Evolutionary conservation across 2,113 vertebrate genomes (phyloP), one percentile per base, ranked within the genome.

Genomic region (Melanostigma gelatinosum): DNA sequence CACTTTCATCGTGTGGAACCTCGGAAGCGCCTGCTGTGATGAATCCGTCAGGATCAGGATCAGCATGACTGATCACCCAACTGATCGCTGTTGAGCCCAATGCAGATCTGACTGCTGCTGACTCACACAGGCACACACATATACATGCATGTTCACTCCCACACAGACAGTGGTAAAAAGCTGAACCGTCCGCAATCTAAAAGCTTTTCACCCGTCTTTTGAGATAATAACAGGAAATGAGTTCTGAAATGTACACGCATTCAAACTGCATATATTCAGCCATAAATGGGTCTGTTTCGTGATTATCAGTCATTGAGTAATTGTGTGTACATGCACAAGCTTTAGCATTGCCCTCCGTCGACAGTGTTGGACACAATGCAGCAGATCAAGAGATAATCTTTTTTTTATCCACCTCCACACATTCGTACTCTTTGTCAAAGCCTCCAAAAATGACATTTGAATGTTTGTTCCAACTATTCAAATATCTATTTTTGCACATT

Each of bases 51-150:
- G 76, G 78, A n/a, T n/a, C n/a, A n/a, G n/a, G n/a, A n/a, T n/a
- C n/a, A n/a, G 54, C 85, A 84, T 75, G 81, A 84, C 71, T 77
- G 85, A 85, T 90, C 79, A 55, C 22, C 83, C 74, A 82, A 54
- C 84, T 88, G 87, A 55, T 88, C 85, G 71, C 55, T 72, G 75
- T 55, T 80, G 58, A 86, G 83, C 74, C n/a, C 50, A 55, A 85
- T 75, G 69, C 73, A 80, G 81, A 85, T 85, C 74, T 86, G 85
- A 91, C 81, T 75, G 74, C 81, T 42, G 81, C 83, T 86, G 89
- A 81, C 76, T 88, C 85, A 89, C 79, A 73, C 16, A 0, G 70
- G 71, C 40, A 57, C 64, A 79, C 38, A 55, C 63, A 29, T 29
- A 29, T 29, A 79, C 66, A 69, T 61, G 68, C 64, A 75, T 63